Evolutionary conservation across 2,113 vertebrate species (phyloP).

Genomic region (Noturus placidus): DNA sequence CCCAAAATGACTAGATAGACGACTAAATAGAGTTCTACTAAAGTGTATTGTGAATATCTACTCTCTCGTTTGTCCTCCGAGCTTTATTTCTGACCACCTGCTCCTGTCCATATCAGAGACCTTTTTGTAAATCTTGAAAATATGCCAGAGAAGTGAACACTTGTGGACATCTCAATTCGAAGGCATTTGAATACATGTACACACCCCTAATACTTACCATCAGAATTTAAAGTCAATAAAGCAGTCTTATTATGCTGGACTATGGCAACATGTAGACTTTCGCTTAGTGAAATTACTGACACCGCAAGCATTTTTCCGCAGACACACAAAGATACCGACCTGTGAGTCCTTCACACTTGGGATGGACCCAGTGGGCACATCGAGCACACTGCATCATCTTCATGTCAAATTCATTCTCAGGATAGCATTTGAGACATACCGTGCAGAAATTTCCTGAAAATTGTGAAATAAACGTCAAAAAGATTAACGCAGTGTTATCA

Average conservation of each 20-base stretch:
- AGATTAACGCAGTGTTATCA: not conserved
- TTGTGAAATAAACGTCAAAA: slow-evolving; percentile 6
- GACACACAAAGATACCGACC: slow-evolving; percentile 63
- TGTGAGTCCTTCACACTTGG: slow-evolving; percentile 84
- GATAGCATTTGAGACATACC: slow-evolving; percentile 83
- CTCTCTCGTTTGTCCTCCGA: no score
- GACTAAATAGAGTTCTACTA: no score
- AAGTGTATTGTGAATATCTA: no score
- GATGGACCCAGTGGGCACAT: slow-evolving; percentile 88
- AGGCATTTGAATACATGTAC: not conserved
- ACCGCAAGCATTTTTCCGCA: not conserved
- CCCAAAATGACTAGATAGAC: no score
- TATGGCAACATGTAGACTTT: not conserved
- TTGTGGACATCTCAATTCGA: not conserved
- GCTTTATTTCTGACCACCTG: no score
- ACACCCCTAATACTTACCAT: not conserved
- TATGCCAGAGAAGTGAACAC: not conserved
- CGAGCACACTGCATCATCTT: slow-evolving; percentile 84
- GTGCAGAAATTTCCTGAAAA: slow-evolving; percentile 83
- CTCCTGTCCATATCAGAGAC: no score
- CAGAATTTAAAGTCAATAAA: not conserved
- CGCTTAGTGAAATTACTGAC: not conserved
- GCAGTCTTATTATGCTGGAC: not conserved
- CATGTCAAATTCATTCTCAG: slow-evolving; percentile 73
- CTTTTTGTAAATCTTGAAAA: not conserved